A percentile compares a stretch with the other conserved stretches of the same genome.
phyloP scores from a whole-genome alignment of 2,113 vertebrate species.

The Varanus salvator region DNA sequence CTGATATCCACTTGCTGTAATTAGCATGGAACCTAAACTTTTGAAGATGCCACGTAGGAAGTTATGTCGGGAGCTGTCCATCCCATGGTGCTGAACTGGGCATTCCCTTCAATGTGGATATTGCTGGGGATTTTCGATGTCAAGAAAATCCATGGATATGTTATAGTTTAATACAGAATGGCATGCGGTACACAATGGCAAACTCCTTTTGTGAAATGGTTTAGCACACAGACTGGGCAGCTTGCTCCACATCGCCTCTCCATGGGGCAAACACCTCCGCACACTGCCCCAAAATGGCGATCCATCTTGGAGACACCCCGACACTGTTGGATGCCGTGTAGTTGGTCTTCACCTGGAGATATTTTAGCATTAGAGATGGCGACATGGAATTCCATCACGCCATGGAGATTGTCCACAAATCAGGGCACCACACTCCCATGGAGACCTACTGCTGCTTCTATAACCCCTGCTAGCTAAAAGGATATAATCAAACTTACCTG shows the following conservation, averaged over 20 bases:
- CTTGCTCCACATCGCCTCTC: neutral
- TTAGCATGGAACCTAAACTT: neutral
- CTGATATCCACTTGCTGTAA: neutral
- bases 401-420: neutral
- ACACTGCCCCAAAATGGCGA: too few relatives aligned
- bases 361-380: neutral
- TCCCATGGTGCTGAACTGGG: slow-evolving; percentile 10
- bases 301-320: neutral
- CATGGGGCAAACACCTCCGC: neutral
- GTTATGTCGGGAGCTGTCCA: slow-evolving; percentile 10
- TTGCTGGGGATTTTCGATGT: neutral
- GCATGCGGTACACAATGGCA: neutral
- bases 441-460: neutral
- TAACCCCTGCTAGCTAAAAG: too few relatives aligned
- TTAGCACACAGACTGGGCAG: neutral
- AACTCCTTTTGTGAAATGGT: neutral
- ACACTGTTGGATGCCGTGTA: neutral
- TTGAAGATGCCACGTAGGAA: too few relatives aligned
- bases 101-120: neutral
- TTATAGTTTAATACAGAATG: neutral
- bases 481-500: too few relatives aligned
- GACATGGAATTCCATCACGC: neutral
- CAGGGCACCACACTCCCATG: neutral
- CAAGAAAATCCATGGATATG: neutral
- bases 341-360: neutral